Base-by-base conservation (phyloP, 2,888 invertebrate species). In the Helicoverpa assulta region DNA sequence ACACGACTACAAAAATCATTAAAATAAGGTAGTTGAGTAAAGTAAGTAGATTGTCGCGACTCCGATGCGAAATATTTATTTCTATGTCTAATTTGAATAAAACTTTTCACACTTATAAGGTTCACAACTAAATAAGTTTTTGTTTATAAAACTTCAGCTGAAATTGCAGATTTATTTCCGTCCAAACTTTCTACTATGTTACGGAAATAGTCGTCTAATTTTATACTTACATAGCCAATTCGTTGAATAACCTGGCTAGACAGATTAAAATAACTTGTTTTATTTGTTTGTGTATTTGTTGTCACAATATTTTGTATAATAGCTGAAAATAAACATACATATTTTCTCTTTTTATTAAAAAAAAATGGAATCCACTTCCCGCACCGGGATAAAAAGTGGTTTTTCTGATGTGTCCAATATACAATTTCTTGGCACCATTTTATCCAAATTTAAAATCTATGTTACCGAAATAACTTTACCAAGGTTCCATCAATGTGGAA, bases 401-500 rank as follows among this genome's bases (percentile, higher is more conserved):
- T 21, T 21, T 1, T 26, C 26, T 26, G 26, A 26, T 26, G 26
- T 26, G 4, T 26, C 26, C 26, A 26, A 26, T 26, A 26, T 0
- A 26, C 26, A 26, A 33, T 33, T 33, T 33, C 8, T 33, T 33
- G 10, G 33, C 33, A 33, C 1, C 10, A 33, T 33, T 10, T 33
- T 33, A 6, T 21, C 33, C 33, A 8, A 10, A 29, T 29, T 7
- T 7, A 33, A 33, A 33, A 33, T 33, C 33, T 2, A 8, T 26
- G 3, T 26, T 33, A 33, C 33, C 33, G 33, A 33, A 33, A 10
- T 33, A 10, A 12, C 40, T 5, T 14, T 40, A 8, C 19, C 18
- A 7, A 55, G 18, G 7, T 54, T 33, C 43, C 14, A 26, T 64
- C 16, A 83, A 80, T 89, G 86, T 85, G 76, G 26, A 78, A 59